A percentile compares a stretch with the other conserved stretches of the same genome.
Evolutionary conservation across 2,888 invertebrate species (phyloP).

Genomic region (Caenorhabditis afra): DNA sequence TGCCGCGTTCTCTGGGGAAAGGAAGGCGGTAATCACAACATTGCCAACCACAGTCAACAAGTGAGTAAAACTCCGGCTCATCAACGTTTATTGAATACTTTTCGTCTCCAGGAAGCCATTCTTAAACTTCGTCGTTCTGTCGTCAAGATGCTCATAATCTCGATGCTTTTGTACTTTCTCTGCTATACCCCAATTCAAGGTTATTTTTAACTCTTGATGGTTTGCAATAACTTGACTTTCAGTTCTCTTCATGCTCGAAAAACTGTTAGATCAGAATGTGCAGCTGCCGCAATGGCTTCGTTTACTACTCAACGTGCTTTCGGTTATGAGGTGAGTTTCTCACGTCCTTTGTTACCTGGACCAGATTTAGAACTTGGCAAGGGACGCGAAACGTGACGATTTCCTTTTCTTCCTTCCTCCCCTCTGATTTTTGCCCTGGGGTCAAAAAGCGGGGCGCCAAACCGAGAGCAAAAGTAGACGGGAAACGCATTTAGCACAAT

Average conservation of each 20-base stretch:
- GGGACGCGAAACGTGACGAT: no score
- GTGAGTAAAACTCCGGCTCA: constrained; percentile 22
- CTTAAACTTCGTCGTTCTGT: constrained; percentile 80
- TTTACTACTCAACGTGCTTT: constrained; percentile 66
- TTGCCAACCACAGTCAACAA: constrained; percentile 71
- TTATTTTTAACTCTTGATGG: background rate
- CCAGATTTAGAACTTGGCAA: no score
- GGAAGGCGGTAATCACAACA: constrained; percentile 61
- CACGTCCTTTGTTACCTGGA: background rate
- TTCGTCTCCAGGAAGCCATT: constrained; percentile 66
- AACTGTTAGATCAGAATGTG: constrained; percentile 56
- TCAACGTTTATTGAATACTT: no score
- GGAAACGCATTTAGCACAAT: constrained; percentile 31
- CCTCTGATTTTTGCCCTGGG: constrained; percentile 35
- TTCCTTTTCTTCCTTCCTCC: background rate
- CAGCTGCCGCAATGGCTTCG: constrained; percentile 67
- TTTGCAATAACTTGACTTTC: constrained; percentile 14
- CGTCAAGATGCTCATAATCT: constrained; percentile 82
- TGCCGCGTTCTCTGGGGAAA: constrained; percentile 70
- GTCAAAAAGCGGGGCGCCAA: no score
- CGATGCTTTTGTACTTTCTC: constrained; percentile 81
- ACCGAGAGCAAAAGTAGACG: constrained; percentile 27
- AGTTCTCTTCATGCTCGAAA: constrained; percentile 67
- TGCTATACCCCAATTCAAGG: constrained; percentile 82
- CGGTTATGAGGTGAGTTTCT: constrained; percentile 64